Evolutionary conservation across 2,797 vertebrate species (phyloP).

Genomic region (Triplophysa bombifrons): DNA sequence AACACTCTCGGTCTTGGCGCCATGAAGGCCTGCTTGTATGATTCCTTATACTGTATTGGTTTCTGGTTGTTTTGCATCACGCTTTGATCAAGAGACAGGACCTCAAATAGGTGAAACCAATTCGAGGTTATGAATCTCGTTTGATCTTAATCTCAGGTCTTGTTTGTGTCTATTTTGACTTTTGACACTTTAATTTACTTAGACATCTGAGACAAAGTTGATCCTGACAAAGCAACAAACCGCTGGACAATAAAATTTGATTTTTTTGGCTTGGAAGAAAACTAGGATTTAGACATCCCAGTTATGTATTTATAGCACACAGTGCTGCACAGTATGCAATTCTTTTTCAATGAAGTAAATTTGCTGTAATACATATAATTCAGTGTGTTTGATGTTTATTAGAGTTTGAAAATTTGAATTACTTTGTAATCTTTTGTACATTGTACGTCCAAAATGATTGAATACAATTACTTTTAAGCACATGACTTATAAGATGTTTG

Average conservation of each 20-base stretch:
- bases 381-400: too few species aligned
- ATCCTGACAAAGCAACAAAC: background rate
- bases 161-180: background rate
- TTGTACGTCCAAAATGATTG: too few species aligned
- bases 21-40: background rate
- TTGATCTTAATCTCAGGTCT: background rate
- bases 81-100: background rate
- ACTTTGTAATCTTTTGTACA: too few species aligned
- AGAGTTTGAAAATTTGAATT: too few species aligned
- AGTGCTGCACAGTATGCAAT: too few species aligned
- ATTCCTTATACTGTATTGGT: background rate
- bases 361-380: too few species aligned
- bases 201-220: too few species aligned
- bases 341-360: too few species aligned
- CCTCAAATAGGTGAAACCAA: background rate
- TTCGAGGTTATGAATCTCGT: too few species aligned
- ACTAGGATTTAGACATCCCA: constrained; percentile 13
- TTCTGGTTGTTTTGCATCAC: background rate
- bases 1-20: background rate
- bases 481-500: background rate
- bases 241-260: background rate
- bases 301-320: constrained; percentile 43
- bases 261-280: constrained; percentile 26
- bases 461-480: too few species aligned
- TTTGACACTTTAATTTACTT: background rate